Evolutionary conservation across 2,888 invertebrate species (phyloP), one percentile per base, ranked within the genome.

Genomic region (Phaedon cochleariae): DNA sequence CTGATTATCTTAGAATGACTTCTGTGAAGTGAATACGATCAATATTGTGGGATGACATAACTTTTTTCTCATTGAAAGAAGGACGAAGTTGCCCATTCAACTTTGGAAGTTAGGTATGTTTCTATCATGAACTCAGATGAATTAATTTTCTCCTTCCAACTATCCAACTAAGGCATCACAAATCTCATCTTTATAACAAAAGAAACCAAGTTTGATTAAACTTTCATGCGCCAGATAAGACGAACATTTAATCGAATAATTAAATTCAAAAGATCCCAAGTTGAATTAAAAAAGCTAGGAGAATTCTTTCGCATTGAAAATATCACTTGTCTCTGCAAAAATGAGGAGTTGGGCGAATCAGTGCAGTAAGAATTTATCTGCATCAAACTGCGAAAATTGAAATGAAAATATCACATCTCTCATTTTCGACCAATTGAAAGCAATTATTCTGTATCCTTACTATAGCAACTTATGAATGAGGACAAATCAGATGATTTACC

Each of bases 321-420:
- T 65, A 65, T 61, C 62, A 54, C 59, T 62, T 29, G 59, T 18
- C 54, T 57, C 59, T 52, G 26, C 62, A 62, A 66, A 62, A 63
- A 54, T 52, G 52, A 64, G 63, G 65, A 69, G 64, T 64, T 65
- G 55, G 58, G 60, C 57, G 66, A 71, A 71, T 72, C 65, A 74
- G 67, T 73, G 65, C 68, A 70, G 74, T 73, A 73, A 69, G 62
- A 73, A 73, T 71, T 77, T 77, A 77, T 77, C 76, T 71, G 65
- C 65, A 71, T 67, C 67, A 76, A 75, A 69, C 76, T 72, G 71
- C 58, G 26, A 72, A 73, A 74, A 76, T 77, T 76, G 75, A 76
- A 77, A 76, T 75, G 74, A 75, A 72, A 76, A 76, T 76, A 76
- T 26, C 7, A 26, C 3, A 5, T 26, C 26, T 5, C 26, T 26